Conservation (phyloP, 2,797 vertebrate species). For the Lateolabrax maculatus region DNA sequence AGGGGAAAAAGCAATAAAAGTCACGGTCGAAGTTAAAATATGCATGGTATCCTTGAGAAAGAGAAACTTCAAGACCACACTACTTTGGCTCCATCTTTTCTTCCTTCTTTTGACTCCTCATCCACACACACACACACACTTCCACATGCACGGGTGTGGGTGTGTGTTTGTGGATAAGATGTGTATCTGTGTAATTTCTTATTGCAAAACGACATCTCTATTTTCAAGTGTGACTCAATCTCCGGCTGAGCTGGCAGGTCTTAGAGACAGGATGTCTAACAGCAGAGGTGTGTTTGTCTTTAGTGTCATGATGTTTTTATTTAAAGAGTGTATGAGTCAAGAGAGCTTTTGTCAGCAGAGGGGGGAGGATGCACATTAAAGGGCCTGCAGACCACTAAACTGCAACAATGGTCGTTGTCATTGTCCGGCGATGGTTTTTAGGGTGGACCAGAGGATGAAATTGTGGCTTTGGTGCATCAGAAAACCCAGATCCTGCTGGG, state of each 20-base stretch:
- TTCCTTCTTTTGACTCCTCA: slow-evolving; percentile 6
- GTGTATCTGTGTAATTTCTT: slow-evolving; percentile 18
- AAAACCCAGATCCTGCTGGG: background rate
- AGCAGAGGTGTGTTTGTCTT: slow-evolving; percentile 46
- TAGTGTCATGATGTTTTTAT: slow-evolving; percentile 57
- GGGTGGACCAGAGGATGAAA: slow-evolving; percentile 25
- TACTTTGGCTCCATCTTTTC: slow-evolving; percentile 22
- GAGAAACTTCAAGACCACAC: slow-evolving; percentile 30
- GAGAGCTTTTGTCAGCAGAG: slow-evolving; percentile 19
- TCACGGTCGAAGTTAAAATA: slow-evolving; percentile 66
- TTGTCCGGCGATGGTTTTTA: slow-evolving; percentile 31
- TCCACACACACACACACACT: slow-evolving; percentile 7
- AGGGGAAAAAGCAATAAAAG: slow-evolving; percentile 67
- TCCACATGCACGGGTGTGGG: background rate
- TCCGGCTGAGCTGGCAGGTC: slow-evolving; percentile 35
- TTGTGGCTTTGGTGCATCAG: background rate
- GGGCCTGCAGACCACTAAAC: slow-evolving; percentile 14
- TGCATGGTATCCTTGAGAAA: slow-evolving; percentile 63
- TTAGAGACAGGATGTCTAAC: slow-evolving; percentile 47
- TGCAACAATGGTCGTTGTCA: slow-evolving; percentile 16
- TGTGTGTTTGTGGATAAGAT: background rate
- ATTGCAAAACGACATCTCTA: slow-evolving; percentile 42
- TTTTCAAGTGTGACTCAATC: slow-evolving; percentile 70
- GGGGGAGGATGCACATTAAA: slow-evolving; percentile 1
- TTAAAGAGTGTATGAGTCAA: slow-evolving; percentile 51